phyloP scores from a whole-genome alignment of 1,140 invertebrate species.

The Drosophila kurseongensis region DNA sequence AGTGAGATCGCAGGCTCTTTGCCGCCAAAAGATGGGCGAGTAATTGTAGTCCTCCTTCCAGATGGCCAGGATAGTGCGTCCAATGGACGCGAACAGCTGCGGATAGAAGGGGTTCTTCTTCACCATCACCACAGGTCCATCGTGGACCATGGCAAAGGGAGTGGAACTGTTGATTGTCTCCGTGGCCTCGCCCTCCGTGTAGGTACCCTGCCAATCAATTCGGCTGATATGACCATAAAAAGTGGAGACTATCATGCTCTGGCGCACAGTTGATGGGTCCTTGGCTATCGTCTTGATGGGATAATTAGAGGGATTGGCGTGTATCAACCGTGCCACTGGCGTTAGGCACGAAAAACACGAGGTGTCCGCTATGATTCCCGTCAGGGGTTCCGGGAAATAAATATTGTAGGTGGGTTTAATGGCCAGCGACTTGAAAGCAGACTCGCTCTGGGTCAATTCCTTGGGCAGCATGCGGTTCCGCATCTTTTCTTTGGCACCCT shows the following conservation, averaged over 20 bases:
- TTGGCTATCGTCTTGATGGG: slow-evolving; percentile 74
- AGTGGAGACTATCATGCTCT: slow-evolving; percentile 72
- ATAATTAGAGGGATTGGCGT: slow-evolving; percentile 52
- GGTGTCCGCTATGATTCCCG: slow-evolving; percentile 76
- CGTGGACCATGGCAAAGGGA: slow-evolving; percentile 86
- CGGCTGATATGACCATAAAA: slow-evolving; percentile 61
- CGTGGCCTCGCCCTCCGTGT: slow-evolving; percentile 84
- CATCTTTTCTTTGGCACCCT: slow-evolving; percentile 30
- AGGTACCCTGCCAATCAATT: slow-evolving; percentile 84
- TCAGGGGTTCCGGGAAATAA: slow-evolving; percentile 84
- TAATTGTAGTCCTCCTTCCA: slow-evolving; percentile 86
- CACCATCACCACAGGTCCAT: slow-evolving; percentile 87
- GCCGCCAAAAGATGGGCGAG: slow-evolving; percentile 86
- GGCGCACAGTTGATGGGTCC: slow-evolving; percentile 77
- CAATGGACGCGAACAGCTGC: slow-evolving; percentile 86
- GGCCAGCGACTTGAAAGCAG: slow-evolving; percentile 86
- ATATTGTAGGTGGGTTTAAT: slow-evolving; percentile 87
- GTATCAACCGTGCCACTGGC: slow-evolving; percentile 23
- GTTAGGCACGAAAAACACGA: slow-evolving; percentile 47
- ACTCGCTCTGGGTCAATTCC: slow-evolving; percentile 86
- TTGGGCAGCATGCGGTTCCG: slow-evolving; percentile 84
- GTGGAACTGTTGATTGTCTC: slow-evolving; percentile 84
- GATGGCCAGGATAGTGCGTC: slow-evolving; percentile 86
- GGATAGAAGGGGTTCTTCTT: slow-evolving; percentile 86
- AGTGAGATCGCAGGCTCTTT: slow-evolving; percentile 85